These are phyloP conservation scores for Mastacembelus armatus DNA, from an alignment of 2,797 vertebrate genomes.

Conservation along the genomic window DNA sequence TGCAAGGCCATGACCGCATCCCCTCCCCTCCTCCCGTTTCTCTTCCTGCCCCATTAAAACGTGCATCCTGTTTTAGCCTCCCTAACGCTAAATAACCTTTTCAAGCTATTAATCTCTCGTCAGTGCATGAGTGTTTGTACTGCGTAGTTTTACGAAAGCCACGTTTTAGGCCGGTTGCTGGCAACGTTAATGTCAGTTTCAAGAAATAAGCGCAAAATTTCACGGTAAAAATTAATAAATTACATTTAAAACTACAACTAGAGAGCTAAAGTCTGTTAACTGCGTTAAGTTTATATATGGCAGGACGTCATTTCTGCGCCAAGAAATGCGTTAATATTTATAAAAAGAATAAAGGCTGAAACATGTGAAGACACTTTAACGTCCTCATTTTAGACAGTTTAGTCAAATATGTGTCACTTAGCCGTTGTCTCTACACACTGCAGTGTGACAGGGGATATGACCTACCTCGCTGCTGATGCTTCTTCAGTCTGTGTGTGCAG, in stretches of 20 bases:
- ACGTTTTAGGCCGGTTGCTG: background rate
- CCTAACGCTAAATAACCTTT: background rate
- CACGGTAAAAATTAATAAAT: accelerated
- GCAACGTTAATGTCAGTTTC: no score
- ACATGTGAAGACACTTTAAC: background rate
- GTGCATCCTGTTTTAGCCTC: background rate
- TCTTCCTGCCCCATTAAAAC: slow-evolving; percentile 23
- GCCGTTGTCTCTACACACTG: background rate
- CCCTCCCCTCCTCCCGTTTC: slow-evolving; percentile 29
- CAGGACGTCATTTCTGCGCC: background rate
- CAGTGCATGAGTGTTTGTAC: no score
- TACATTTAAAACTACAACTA: background rate
- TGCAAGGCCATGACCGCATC: slow-evolving; percentile 54
- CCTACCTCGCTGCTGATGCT: slow-evolving; percentile 73
- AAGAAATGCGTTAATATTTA: background rate
- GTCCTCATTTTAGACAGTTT: background rate
- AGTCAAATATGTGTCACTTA: accelerated
- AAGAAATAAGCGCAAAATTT: background rate
- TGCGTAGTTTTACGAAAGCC: background rate
- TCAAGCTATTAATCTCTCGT: no score
- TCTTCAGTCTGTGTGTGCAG: slow-evolving; percentile 63
- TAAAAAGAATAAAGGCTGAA: background rate
- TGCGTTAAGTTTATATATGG: no score
- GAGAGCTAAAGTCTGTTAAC: background rate
- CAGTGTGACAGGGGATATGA: accelerated